These are phyloP conservation scores for Scaptomyza polygonia DNA, from an alignment of 2,888 invertebrate species.

Conservation along the genomic window DNA sequence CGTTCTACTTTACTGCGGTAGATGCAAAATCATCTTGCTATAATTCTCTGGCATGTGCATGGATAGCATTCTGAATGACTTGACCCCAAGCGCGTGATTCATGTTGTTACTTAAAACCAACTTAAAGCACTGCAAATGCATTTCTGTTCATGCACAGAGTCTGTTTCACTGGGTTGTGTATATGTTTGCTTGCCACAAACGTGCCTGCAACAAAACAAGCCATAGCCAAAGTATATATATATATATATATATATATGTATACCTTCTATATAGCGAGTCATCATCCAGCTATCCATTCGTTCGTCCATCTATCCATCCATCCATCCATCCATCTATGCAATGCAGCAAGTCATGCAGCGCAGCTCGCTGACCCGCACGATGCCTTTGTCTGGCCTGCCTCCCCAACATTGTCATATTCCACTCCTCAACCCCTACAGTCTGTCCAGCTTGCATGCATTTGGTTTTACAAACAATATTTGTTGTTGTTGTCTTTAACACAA, in stretches of 20 bases:
- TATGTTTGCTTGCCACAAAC: conserved; percentile 61
- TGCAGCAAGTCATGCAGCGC: conserved; percentile 76
- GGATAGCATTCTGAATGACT: conserved; percentile 11
- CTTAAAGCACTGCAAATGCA: conserved; percentile 55
- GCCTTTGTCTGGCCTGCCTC: conserved; percentile 63
- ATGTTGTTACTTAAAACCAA: conserved; percentile 57
- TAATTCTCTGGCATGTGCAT: conserved; percentile 8
- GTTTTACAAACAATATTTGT: conserved; percentile 74
- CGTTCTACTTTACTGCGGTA: too few relatives aligned
- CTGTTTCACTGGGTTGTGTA: conserved; percentile 37
- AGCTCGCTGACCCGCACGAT: conserved; percentile 77
- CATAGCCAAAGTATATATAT: conserved; percentile 38
- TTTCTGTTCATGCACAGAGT: conserved; percentile 21
- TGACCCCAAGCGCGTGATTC: conserved; percentile 23
- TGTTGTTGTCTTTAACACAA: conserved; percentile 70
- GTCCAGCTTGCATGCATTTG: conserved; percentile 73
- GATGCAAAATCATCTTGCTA: background rate
- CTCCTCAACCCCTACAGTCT: conserved; percentile 35
- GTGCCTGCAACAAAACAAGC: conserved; percentile 59
- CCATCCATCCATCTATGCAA: conserved; percentile 52
- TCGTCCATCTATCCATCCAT: conserved; percentile 23
- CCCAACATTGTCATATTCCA: too few relatives aligned
- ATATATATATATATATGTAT: conserved; percentile 27
- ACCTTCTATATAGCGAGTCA: conserved; percentile 52
- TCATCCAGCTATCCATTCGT: conserved; percentile 56